Base-by-base conservation (phyloP, 2,797 vertebrate species). In the Malurus leucopterus region DNA sequence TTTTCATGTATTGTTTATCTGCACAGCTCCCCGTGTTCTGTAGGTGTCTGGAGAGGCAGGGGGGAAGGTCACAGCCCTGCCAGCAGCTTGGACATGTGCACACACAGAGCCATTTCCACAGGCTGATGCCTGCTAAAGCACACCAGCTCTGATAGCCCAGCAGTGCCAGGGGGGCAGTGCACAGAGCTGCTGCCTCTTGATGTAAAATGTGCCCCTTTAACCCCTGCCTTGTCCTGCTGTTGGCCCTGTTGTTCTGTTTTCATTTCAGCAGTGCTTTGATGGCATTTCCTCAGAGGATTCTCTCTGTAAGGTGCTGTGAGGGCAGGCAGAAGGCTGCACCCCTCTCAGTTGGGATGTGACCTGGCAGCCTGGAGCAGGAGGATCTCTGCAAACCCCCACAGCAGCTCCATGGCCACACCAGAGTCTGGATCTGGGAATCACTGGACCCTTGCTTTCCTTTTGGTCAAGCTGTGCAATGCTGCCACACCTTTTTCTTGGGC, bases 361-460 rank as follows among this genome's bases (percentile, higher is more conserved):
- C 40, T 23, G 64, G 44, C 54, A 76, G 79, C n/a, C 32, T 53
- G 63, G 27, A 53, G 63, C 9, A 78, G 32, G 8, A 69, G 5
- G 17, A 16, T 58, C n/a, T 54, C 5, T 62, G 44, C 40, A 49
- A 67, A 17, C 14, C 24, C 71, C 20, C 10, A 2, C 58, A 29
- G 1, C 44, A 44, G 26, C 23, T 72, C 54, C 74, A 3, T 4
- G 29, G 55, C 36, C 32, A 20, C 16, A 10, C 0, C 0, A 75
- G 22, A 21, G 5, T 32, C 34, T 83, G 49, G n/a, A 26, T 44
- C 14, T 29, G 29, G 59, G 15, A 6, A 44, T 36, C 54, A 20
- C 26, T 57, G 68, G 6, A 46, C 21, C 21, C 13, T 36, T 34
- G 21, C 4, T 90, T 63, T 57, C 30, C 40, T 44, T 76, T 55